Percentiles rank a stretch among this genome's conserved stretches.
Conservation (phyloP, 2,797 vertebrate genomes). For the Taeniopygia guttata region DNA sequence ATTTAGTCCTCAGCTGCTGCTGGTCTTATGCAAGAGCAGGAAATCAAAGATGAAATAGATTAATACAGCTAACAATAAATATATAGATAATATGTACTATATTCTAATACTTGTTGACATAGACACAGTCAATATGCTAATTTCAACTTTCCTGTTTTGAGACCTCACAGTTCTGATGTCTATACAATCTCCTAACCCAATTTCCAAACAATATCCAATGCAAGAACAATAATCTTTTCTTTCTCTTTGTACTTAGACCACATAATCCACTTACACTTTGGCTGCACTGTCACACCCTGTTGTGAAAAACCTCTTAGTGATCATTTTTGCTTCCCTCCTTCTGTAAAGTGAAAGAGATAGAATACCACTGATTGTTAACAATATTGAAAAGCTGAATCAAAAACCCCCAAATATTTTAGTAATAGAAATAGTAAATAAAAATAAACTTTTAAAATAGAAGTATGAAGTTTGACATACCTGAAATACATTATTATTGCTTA, state of each 20-base stretch:
- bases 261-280: background rate
- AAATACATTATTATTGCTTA: background rate
- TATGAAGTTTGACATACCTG: background rate
- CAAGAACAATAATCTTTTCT: background rate
- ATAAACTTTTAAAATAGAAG: background rate
- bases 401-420: fast-evolving
- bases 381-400: background rate
- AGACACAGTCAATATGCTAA: background rate
- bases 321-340: background rate
- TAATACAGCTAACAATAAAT: background rate
- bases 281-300: background rate
- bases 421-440: background rate
- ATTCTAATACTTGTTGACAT: background rate
- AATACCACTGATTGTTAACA: background rate
- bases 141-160: background rate
- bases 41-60: background rate
- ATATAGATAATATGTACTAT: background rate
- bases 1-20: background rate
- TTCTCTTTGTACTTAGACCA: background rate
- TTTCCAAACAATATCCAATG: background rate
- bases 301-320: background rate
- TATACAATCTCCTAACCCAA: background rate
- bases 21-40: background rate
- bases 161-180: background rate
- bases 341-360: background rate